Evolutionary conservation across 1,140 invertebrate species (phyloP), one percentile per base, ranked within the genome.

Genomic region (Tetraneura akinire): DNA sequence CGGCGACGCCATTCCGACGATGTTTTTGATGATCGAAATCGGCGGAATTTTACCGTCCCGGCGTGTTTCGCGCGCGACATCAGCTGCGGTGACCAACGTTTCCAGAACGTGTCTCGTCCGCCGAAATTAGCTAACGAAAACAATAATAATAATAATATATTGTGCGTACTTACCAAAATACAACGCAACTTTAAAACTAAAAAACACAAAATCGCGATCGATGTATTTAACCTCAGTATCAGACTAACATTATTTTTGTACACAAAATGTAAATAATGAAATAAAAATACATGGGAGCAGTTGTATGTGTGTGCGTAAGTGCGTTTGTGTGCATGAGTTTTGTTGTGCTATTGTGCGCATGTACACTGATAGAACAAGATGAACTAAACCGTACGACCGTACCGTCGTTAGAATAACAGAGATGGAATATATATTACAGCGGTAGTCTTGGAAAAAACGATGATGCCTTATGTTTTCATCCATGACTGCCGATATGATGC

Each of bases 191-290:
- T 78, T 62, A 74, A 60, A 76, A 76, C 26, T 45, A 45, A 3
- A 37, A 78, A 55, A 26, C 57, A 60, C 55, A 23, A 29, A n/a
- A 78, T 29, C 37, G 55, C 55, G 37, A 78, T 62, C 74, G 37
- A 62, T 47, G 74, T 26, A 29, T 62, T 78, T 78, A 62, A 78
- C 74, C 74, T 78, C 23, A 26, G 74, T 78, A 78, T 78, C 74
- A 78, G 55, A 78, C 32, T 47, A 47, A 78, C 42, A 78, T 78
- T 62, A 78, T 78, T 78, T 78, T 62, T 78, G 74, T 78, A 78
- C 74, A 78, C 74, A 47, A 78, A 78, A 78, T 18, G 74, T 78
- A 78, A 78, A 78, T 78, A 78, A 78, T 29, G 18, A 47, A 78
- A 78, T 78, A 62, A 78, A 78, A 78, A 78, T 47, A 78, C 55